Evolutionary conservation across 1,140 invertebrate genomes (phyloP).

Genomic region (Bradysia coprophila): DNA sequence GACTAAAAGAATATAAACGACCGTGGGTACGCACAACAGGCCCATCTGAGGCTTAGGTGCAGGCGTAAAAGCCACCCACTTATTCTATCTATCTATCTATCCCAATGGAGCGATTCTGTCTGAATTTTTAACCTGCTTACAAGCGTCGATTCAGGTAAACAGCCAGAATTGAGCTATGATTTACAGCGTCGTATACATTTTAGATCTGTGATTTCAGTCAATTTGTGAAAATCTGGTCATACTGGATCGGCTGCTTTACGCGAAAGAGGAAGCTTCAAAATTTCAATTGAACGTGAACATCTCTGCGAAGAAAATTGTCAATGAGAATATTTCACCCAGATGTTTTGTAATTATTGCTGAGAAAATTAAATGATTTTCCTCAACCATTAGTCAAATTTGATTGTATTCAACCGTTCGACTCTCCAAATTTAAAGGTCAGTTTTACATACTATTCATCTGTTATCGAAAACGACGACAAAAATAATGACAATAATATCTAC

Average conservation of each 20-base stretch:
- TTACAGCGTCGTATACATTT: background rate
- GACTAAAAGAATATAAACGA: background rate
- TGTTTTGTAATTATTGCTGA: conserved; percentile 33
- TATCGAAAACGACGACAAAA: too few species aligned
- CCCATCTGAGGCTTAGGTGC: conserved; percentile 6
- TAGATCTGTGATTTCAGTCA: conserved; percentile 20
- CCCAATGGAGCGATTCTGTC: conserved; percentile 8
- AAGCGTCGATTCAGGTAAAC: conserved; percentile 17
- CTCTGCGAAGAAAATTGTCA: conserved; percentile 31
- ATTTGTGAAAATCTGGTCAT: conserved; percentile 48
- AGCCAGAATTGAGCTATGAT: background rate
- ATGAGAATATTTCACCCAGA: conserved; percentile 35
- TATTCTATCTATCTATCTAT: conserved; percentile 8
- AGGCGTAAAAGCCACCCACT: too few species aligned
- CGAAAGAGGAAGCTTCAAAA: conserved; percentile 30
- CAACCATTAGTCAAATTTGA: too few species aligned
- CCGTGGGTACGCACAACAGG: conserved; percentile 8
- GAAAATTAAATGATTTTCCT: too few species aligned
- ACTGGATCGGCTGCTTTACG: conserved; percentile 40
- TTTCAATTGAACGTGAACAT: conserved; percentile 20
- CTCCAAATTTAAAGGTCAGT: too few species aligned
- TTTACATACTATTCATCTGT: too few species aligned
- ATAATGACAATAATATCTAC: too few species aligned
- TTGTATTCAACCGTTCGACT: too few species aligned
- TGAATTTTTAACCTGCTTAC: conserved; percentile 15